These are phyloP conservation scores for Leuciscus idus DNA, from an alignment of 2,113 vertebrate genomes.

Conservation along the genomic window DNA sequence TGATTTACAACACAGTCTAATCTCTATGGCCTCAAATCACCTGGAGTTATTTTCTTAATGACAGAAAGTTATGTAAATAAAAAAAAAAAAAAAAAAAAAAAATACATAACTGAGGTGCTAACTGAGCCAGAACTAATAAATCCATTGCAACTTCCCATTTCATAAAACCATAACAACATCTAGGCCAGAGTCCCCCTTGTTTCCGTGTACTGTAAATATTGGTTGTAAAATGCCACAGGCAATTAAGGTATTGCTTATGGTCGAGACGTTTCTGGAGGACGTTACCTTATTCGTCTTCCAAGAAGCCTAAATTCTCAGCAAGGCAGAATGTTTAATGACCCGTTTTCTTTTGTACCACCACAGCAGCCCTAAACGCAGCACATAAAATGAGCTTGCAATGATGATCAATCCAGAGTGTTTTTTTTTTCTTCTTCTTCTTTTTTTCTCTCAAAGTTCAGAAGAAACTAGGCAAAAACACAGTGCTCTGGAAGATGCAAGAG, in stretches of 20 bases:
- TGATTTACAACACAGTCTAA: background rate
- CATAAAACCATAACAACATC: conserved; percentile 13
- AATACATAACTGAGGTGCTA: background rate
- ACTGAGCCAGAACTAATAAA: conserved; percentile 28
- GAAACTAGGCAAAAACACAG: background rate
- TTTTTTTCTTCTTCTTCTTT: background rate
- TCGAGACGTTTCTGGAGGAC: conserved; percentile 1
- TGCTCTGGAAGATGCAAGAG: background rate
- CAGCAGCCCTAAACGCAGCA: conserved; percentile 18
- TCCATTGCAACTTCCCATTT: background rate
- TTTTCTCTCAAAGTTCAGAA: background rate
- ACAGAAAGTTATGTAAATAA: background rate
- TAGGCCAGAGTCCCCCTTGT: background rate
- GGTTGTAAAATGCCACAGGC: conserved; percentile 9
- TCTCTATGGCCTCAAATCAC: background rate
- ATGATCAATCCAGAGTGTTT: conserved; percentile 21
- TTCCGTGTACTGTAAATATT: conserved; percentile 24
- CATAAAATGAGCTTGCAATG: background rate
- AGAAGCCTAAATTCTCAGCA: conserved; percentile 18
- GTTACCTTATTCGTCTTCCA: conserved; percentile 12
- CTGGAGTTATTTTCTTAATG: background rate
- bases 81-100: too few relatives aligned
- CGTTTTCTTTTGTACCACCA: conserved; percentile 25
- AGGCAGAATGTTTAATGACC: conserved; percentile 23
- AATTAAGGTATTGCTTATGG: conserved; percentile 31